These are phyloP conservation scores for Zelleria hepariella DNA, from an alignment of 2,888 invertebrate species.

Conservation along the genomic window DNA sequence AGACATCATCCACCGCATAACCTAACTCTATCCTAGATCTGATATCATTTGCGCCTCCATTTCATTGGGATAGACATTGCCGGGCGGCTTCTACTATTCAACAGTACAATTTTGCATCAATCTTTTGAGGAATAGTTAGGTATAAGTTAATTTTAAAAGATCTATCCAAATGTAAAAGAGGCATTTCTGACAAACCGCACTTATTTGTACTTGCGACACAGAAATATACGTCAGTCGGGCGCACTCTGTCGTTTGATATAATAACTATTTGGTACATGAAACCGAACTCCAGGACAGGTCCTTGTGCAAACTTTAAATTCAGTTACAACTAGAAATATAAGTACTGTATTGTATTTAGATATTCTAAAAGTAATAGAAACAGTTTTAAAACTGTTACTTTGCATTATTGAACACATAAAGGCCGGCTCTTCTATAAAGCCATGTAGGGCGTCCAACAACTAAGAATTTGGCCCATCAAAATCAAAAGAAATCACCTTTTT, in stretches of 20 bases:
- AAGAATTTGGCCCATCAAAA: too few species aligned
- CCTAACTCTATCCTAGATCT: conserved; percentile 21
- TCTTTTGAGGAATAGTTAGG: background rate
- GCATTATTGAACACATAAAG: too few species aligned
- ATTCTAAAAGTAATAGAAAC: conserved; percentile 17
- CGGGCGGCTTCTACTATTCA: background rate
- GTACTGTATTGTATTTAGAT: conserved; percentile 21
- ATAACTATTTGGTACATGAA: conserved; percentile 28
- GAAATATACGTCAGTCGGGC: conserved; percentile 22
- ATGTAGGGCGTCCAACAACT: too few species aligned
- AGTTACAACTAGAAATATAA: conserved; percentile 17
- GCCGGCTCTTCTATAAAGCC: too few species aligned
- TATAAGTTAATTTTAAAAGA: background rate
- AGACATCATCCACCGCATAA: conserved; percentile 17
- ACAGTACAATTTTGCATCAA: background rate
- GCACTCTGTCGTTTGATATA: conserved; percentile 34
- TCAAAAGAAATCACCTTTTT: too few species aligned
- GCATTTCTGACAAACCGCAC: conserved; percentile 11
- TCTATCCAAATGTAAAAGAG: background rate
- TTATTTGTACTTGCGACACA: conserved; percentile 40
- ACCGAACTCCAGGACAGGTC: conserved; percentile 26
- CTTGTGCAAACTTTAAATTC: conserved; percentile 26
- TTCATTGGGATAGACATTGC: background rate
- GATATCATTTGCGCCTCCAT: background rate
- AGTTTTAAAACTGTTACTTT: too few species aligned